These are phyloP conservation scores for Eufriesea mexicana DNA, from an alignment of 1,140 invertebrate genomes.

Conservation along the genomic window DNA sequence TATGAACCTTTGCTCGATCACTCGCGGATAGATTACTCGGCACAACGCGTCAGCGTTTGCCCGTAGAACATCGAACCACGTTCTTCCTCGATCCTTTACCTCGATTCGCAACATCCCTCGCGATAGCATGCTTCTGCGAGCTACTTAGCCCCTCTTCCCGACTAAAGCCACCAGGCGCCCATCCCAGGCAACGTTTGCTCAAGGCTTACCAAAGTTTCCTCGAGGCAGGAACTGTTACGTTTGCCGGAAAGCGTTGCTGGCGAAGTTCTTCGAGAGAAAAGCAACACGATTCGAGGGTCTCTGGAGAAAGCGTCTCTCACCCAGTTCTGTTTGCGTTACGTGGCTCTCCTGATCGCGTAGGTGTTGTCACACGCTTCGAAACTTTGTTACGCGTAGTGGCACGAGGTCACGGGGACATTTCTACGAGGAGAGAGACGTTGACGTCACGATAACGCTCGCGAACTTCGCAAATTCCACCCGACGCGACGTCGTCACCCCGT, in stretches of 20 bases:
- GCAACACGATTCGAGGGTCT: slow-evolving; percentile 17
- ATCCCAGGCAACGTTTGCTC: neutral
- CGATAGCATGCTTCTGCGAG: neutral
- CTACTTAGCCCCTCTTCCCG: too few relatives aligned
- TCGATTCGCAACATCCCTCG: neutral
- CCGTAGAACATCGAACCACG: too few relatives aligned
- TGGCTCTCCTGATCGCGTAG: neutral
- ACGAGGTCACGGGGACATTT: neutral
- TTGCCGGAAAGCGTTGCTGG: slow-evolving; percentile 6
- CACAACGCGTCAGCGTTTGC: too few relatives aligned
- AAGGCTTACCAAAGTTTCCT: neutral
- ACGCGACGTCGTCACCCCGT: too few relatives aligned
- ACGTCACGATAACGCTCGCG: neutral
- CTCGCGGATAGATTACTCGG: too few relatives aligned
- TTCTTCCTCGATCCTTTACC: too few relatives aligned
- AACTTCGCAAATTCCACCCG: neutral
- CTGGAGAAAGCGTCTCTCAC: slow-evolving; percentile 6
- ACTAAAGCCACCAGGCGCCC: too few relatives aligned
- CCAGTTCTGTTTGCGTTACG: neutral
- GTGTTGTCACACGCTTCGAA: neutral
- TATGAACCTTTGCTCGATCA: neutral
- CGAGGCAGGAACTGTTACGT: neutral
- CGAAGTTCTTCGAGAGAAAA: neutral
- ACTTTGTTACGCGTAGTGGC: slow-evolving; percentile 3
- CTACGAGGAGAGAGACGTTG: too few relatives aligned